phyloP scores from a whole-genome alignment of 2,888 invertebrate species.

The Anarsia innoxiella region DNA sequence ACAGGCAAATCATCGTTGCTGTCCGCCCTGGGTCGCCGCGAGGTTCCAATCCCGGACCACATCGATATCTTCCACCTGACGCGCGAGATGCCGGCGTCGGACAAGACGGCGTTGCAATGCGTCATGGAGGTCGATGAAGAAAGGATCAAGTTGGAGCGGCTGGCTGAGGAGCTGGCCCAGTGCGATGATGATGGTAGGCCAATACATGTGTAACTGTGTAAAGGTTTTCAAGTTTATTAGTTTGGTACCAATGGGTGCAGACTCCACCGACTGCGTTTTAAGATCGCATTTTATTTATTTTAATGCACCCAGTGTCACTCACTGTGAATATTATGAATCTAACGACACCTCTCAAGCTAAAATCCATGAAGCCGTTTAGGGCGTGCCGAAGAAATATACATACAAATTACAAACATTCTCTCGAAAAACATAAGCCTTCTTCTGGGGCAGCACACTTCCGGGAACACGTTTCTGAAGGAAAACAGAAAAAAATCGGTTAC shows the following conservation, averaged over 20 bases:
- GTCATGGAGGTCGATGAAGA: slow-evolving; percentile 99
- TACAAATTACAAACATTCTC: too few relatives aligned
- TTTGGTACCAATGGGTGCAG: not conserved
- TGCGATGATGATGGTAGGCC: slow-evolving; percentile 90
- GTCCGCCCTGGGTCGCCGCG: slow-evolving; percentile 91
- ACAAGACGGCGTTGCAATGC: slow-evolving; percentile 95
- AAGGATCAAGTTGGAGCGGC: slow-evolving; percentile 89
- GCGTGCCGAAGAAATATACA: too few relatives aligned
- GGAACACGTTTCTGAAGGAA: too few relatives aligned
- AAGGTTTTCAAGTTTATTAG: too few relatives aligned
- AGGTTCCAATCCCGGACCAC: slow-evolving; percentile 96
- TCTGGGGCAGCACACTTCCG: too few relatives aligned
- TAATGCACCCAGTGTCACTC: too few relatives aligned
- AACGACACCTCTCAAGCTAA: too few relatives aligned
- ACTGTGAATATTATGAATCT: not conserved
- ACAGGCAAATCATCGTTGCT: slow-evolving; percentile 94
- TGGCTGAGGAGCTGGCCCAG: slow-evolving; percentile 92
- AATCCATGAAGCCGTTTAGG: too few relatives aligned
- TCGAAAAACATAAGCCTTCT: too few relatives aligned
- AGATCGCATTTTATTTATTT: too few relatives aligned
- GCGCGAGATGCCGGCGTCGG: slow-evolving; percentile 98
- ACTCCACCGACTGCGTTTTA: not conserved
- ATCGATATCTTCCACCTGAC: slow-evolving; percentile 98
- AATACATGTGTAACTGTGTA: too few relatives aligned
- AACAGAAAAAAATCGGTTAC: too few relatives aligned